A percentile compares a stretch with the other conserved stretches of the same genome.
phyloP scores from a whole-genome alignment of 2,797 vertebrate species.

The Sebastes goodei region DNA sequence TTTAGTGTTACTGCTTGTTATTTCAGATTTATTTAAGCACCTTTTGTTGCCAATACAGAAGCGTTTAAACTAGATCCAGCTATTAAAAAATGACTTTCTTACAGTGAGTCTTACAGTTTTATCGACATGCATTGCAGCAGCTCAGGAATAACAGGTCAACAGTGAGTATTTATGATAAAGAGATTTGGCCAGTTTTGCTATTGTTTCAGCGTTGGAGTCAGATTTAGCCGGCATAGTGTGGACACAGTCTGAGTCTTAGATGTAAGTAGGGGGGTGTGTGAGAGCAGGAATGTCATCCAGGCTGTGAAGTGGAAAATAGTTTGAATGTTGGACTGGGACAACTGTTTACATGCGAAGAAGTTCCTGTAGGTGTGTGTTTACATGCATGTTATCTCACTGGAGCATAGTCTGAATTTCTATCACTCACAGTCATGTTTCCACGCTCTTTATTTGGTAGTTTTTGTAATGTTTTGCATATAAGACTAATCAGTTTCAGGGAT shows the following conservation, averaged over 20 bases:
- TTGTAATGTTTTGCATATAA: background rate
- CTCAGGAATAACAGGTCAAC: background rate
- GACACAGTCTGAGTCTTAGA: background rate
- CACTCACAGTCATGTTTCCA: background rate
- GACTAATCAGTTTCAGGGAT: background rate
- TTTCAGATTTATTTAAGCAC: background rate
- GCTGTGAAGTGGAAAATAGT: constrained; percentile 54
- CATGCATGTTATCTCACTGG: constrained; percentile 21
- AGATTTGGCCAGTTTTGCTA: accelerated
- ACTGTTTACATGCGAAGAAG: constrained; percentile 41
- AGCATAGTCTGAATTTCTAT: background rate
- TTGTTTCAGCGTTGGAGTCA: background rate
- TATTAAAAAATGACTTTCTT: background rate
- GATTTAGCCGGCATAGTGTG: background rate
- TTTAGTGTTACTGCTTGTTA: background rate
- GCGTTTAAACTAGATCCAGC: background rate
- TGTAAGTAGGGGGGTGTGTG: background rate
- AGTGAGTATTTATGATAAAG: background rate
- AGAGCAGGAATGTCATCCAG: constrained; percentile 18
- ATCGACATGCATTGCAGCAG: background rate
- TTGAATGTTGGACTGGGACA: constrained; percentile 27
- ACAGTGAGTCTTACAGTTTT: background rate
- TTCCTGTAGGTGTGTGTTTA: constrained; percentile 56
- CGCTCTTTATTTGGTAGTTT: background rate
- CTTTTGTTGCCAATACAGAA: background rate